Percentiles rank a stretch among this genome's conserved stretches.
Conservation (phyloP, 2,113 vertebrate genomes). For the Indicator indicator region DNA sequence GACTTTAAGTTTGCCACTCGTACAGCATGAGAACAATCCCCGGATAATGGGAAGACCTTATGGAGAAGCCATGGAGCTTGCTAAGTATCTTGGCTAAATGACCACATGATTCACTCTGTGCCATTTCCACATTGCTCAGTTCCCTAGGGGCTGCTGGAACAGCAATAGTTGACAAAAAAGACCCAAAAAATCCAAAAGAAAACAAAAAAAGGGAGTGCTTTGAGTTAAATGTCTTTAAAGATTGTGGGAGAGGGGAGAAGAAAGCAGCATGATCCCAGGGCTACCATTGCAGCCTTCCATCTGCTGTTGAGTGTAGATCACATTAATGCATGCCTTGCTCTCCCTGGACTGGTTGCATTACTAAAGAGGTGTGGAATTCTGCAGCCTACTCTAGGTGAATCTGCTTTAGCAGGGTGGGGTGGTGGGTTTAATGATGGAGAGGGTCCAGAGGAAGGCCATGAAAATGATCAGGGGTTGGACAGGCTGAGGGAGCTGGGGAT, state of each 20-base stretch:
- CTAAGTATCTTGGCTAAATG: not conserved
- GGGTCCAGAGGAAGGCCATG: too few relatives aligned
- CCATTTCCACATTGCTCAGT: constrained; percentile 42
- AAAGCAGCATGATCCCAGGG: not conserved
- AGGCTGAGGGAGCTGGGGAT: too few relatives aligned
- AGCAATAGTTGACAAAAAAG: not conserved
- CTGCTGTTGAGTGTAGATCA: accelerated
- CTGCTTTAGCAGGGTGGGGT: too few relatives aligned
- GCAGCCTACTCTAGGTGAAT: too few relatives aligned
- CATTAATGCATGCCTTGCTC: not conserved
- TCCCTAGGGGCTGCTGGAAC: constrained; percentile 18
- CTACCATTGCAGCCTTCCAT: not conserved
- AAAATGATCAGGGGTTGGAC: too few relatives aligned
- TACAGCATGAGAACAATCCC: constrained; percentile 60
- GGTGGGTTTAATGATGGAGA: too few relatives aligned
- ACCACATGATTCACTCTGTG: not conserved
- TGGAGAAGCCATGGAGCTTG: constrained; percentile 7
- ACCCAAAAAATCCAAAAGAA: not conserved
- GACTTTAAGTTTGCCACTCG: not conserved
- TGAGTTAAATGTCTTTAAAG: not conserved
- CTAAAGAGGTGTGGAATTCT: not conserved
- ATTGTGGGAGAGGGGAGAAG: not conserved
- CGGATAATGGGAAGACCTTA: constrained; percentile 48
- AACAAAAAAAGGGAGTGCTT: not conserved
- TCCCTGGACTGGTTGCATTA: not conserved